Conservation (phyloP, 2,113 vertebrate genomes). For the Acinonyx jubatus region DNA sequence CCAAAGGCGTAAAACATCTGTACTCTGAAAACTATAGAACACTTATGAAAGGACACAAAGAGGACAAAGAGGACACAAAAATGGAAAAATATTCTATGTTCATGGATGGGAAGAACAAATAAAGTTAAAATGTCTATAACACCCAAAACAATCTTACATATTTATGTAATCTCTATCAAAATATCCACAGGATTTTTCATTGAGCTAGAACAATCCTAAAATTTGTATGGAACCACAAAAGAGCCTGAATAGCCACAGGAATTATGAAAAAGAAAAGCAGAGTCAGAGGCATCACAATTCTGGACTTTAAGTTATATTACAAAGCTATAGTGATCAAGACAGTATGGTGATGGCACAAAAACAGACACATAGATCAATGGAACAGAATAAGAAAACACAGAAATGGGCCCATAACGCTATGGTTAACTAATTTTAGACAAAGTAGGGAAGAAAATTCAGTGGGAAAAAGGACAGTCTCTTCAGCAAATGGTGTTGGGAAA, state of each 20-base stretch:
- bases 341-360: neutral
- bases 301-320: neutral
- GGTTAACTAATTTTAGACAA: neutral
- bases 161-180: too few species aligned
- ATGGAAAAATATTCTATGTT: neutral
- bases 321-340: neutral
- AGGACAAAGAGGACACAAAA: neutral
- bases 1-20: neutral
- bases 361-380: neutral
- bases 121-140: neutral
- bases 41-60: neutral
- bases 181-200: too few species aligned
- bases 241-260: neutral
- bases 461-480: neutral
- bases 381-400: neutral
- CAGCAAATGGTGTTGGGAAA: neutral
- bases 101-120: neutral
- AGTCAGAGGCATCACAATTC: neutral
- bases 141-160: too few species aligned
- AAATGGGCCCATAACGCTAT: neutral
- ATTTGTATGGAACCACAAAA: neutral
- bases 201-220: too few species aligned
- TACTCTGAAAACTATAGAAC: neutral
- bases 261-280: neutral
- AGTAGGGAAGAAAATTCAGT: neutral